These are phyloP conservation scores for Spisula subtruncata DNA, from an alignment of 2,888 invertebrate species.

Conservation along the genomic window DNA sequence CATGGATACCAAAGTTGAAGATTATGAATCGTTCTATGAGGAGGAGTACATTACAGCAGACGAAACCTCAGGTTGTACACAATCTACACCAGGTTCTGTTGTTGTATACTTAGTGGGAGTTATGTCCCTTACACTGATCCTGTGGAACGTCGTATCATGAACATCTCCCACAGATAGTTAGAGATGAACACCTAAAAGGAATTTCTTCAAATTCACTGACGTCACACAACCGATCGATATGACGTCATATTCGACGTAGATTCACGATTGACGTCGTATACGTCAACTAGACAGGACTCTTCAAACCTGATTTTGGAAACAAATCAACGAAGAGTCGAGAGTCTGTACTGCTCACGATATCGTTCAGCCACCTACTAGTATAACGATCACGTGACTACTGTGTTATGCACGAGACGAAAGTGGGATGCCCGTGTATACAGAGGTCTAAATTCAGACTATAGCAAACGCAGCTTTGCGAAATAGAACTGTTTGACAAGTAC, in stretches of 20 bases:
- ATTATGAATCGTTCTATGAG: slow-evolving; percentile 65
- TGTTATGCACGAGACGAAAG: background rate
- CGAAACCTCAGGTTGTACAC: background rate
- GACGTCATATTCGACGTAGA: background rate
- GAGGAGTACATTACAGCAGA: slow-evolving; percentile 22
- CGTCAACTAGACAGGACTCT: background rate
- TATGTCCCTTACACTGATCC: background rate
- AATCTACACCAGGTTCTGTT: background rate
- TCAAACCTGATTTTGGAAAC: background rate
- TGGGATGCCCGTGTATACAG: no score
- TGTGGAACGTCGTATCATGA: slow-evolving; percentile 1
- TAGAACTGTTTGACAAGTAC: no score
- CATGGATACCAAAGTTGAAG: slow-evolving; percentile 59
- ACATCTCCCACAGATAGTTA: background rate
- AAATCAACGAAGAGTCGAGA: background rate
- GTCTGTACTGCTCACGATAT: no score
- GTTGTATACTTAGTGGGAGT: background rate
- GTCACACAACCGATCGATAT: background rate
- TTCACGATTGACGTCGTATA: background rate
- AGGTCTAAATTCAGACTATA: no score
- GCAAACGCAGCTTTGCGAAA: no score
- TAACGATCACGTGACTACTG: background rate
- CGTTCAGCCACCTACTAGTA: no score
- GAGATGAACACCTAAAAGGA: background rate
- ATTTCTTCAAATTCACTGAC: slow-evolving; percentile 19